These are phyloP conservation scores for Bos indicus DNA, from an alignment of 2,113 vertebrate genomes.

Conservation along the genomic window DNA sequence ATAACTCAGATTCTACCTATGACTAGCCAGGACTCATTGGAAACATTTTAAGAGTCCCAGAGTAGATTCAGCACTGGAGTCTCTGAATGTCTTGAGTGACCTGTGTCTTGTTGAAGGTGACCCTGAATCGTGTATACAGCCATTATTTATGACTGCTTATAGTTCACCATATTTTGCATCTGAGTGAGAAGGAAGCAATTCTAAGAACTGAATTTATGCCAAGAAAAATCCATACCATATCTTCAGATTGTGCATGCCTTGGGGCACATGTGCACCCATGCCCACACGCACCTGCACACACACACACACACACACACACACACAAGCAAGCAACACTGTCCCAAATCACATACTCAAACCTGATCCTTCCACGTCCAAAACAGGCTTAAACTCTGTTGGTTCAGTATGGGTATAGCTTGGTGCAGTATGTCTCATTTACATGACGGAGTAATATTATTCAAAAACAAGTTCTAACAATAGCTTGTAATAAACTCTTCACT, in stretches of 20 bases:
- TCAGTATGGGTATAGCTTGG: neutral
- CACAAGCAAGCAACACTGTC: neutral
- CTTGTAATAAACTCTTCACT: conserved; percentile 12
- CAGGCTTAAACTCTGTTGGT: neutral
- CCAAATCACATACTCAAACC: neutral
- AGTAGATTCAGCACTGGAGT: neutral
- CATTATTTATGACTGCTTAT: neutral
- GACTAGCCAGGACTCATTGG: neutral
- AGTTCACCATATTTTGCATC: neutral
- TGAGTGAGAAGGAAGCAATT: conserved; percentile 30
- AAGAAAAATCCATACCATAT: neutral
- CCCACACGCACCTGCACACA: neutral
- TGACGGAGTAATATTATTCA: conserved; percentile 47
- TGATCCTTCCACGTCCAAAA: neutral
- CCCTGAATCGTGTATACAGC: neutral
- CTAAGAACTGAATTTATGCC: neutral
- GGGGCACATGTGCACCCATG: rapidly evolving
- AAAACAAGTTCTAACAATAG: conserved; percentile 54
- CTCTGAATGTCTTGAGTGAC: neutral
- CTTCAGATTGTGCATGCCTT: neutral
- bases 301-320: neutral
- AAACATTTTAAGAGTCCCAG: neutral
- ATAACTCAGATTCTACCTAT: neutral
- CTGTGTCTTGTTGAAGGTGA: neutral
- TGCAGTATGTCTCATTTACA: conserved; percentile 51